Conservation (phyloP, 2,797 vertebrate species). For the Rhinophrynus dorsalis region DNA sequence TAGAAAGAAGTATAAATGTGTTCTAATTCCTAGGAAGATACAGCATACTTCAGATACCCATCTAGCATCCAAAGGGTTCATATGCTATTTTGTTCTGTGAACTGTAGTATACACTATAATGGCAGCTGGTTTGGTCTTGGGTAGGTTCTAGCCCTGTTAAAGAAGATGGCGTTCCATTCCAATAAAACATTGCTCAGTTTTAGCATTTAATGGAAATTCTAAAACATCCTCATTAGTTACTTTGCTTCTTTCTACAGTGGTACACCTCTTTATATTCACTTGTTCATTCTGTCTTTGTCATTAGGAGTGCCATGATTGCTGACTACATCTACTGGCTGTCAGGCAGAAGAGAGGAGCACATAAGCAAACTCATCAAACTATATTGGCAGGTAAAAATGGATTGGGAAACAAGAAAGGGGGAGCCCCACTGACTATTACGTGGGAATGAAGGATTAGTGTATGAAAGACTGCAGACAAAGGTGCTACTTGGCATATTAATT, state of each 20-base stretch:
- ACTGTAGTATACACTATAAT: too few relatives aligned
- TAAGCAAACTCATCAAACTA: slow-evolving; percentile 81
- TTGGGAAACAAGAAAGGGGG: slow-evolving; percentile 57
- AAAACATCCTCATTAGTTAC: slow-evolving; percentile 16
- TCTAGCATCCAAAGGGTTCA: too few relatives aligned
- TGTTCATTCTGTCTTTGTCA: slow-evolving; percentile 63
- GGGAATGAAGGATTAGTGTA: slow-evolving; percentile 78
- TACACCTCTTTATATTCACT: slow-evolving; percentile 54
- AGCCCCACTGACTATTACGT: slow-evolving; percentile 65
- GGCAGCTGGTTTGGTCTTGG: too few relatives aligned
- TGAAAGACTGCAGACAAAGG: slow-evolving; percentile 76
- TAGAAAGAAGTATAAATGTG: too few relatives aligned
- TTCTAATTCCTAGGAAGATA: too few relatives aligned
- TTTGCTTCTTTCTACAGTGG: too few relatives aligned
- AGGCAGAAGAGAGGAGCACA: slow-evolving; percentile 63
- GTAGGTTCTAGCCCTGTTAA: too few relatives aligned
- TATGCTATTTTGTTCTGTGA: too few relatives aligned
- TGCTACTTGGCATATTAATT: slow-evolving; percentile 75
- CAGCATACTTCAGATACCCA: too few relatives aligned
- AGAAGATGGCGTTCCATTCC: too few relatives aligned
- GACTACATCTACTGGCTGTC: slow-evolving; percentile 78
- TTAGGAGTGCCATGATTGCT: slow-evolving; percentile 78
- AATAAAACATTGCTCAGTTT: too few relatives aligned
- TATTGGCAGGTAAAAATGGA: slow-evolving; percentile 90
- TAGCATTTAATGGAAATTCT: too few relatives aligned